Percentiles rank a stretch among this genome's conserved stretches.
Conservation (phyloP, 2,888 invertebrate genomes). For the Leucozona laternaria region DNA sequence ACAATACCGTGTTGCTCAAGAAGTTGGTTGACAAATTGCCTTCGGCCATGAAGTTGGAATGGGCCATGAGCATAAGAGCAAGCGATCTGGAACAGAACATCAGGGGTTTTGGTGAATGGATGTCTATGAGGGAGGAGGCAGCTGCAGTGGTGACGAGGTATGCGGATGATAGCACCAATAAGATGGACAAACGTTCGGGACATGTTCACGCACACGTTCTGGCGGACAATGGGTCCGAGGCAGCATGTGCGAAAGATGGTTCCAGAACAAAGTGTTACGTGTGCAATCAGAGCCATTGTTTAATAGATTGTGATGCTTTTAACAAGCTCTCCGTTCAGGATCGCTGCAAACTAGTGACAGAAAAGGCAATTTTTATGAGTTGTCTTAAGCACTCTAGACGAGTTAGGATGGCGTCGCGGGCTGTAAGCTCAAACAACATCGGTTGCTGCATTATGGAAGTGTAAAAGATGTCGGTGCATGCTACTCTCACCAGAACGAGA, state of each 20-base stretch:
- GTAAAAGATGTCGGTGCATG: neutral
- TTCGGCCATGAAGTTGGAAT: conserved; percentile 58
- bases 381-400: neutral
- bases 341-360: neutral
- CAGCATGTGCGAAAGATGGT: neutral
- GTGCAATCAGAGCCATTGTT: neutral
- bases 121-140: conserved; percentile 53
- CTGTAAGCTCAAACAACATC: conserved; percentile 8
- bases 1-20: conserved; percentile 56
- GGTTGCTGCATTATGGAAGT: conserved; percentile 4
- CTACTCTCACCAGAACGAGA: conserved; percentile 21
- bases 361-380: neutral
- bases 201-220: neutral
- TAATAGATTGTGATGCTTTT: neutral
- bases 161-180: neutral
- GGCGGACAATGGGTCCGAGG: neutral
- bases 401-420: conserved; percentile 8
- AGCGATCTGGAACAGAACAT: conserved; percentile 16
- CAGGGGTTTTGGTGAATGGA: conserved; percentile 46
- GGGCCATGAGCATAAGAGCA: conserved; percentile 45
- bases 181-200: conserved; percentile 3
- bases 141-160: conserved; percentile 27
- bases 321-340: neutral
- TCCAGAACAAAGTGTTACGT: neutral
- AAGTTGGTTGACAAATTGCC: conserved; percentile 67